Evolutionary conservation across 2,113 vertebrate genomes (phyloP).

Genomic region (Brienomyrus brachyistius): DNA sequence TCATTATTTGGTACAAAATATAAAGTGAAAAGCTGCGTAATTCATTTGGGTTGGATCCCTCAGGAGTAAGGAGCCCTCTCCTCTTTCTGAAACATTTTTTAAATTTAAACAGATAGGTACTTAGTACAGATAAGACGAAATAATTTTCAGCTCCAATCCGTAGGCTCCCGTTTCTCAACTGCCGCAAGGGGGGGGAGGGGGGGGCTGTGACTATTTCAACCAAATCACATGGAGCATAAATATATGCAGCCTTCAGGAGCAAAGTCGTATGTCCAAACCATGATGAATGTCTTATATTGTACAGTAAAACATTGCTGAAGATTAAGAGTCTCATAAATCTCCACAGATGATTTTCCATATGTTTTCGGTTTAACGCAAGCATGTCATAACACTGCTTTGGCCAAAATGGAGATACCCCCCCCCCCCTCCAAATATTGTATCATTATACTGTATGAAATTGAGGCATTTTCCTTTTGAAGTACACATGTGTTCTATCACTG

Average conservation of each 20-base stretch:
- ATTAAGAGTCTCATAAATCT: constrained; percentile 38
- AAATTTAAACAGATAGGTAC: background rate
- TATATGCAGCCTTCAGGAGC: constrained; percentile 3
- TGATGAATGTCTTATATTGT: constrained; percentile 35
- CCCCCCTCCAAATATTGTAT: background rate
- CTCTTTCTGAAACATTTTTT: background rate
- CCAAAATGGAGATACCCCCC: background rate
- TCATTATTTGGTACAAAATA: background rate
- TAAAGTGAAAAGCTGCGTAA: background rate
- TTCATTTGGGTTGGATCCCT: background rate
- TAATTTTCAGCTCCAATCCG: background rate
- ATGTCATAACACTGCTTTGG: constrained; percentile 4
- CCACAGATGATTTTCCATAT: constrained; percentile 25
- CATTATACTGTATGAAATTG: constrained; percentile 8
- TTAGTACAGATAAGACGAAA: background rate
- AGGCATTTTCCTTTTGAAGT: constrained; percentile 2
- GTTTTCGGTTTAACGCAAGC: constrained; percentile 14
- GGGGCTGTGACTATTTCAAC: background rate
- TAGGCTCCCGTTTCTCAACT: background rate
- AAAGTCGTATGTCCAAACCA: background rate
- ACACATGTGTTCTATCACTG: background rate
- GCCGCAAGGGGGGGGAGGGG: too few relatives aligned
- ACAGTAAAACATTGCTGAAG: constrained; percentile 27
- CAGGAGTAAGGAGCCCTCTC: too few relatives aligned
- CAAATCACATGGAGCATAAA: background rate